Evolutionary conservation across 2,888 invertebrate genomes (phyloP).

Genomic region (Arrhopalites spinosus): DNA sequence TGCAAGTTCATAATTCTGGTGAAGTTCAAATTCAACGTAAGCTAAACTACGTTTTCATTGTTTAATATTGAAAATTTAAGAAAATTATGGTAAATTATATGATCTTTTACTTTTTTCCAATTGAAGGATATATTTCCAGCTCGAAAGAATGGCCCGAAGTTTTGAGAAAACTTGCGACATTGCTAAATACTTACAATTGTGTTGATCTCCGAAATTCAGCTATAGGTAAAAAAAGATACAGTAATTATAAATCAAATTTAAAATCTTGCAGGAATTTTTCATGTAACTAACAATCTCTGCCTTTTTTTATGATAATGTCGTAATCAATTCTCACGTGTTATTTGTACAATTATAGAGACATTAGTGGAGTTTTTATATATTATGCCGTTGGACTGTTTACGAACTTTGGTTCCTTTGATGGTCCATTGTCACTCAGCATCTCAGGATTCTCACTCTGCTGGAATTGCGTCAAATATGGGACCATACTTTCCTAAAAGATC

Average conservation of each 20-base stretch:
- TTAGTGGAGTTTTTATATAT: constrained; percentile 78
- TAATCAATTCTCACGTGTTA: too few species aligned
- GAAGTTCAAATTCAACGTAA: constrained; percentile 51
- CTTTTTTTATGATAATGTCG: too few species aligned
- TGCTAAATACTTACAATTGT: constrained; percentile 87
- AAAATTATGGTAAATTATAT: too few species aligned
- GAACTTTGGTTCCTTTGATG: constrained; percentile 81
- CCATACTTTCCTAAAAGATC: constrained; percentile 73
- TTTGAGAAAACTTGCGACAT: constrained; percentile 75
- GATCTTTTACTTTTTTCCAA: too few species aligned
- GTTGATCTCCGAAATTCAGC: constrained; percentile 79
- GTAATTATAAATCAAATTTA: too few species aligned
- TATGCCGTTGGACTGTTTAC: constrained; percentile 78
- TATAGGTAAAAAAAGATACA: constrained; percentile 65
- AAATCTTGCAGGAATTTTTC: too few species aligned
- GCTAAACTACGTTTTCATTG: too few species aligned
- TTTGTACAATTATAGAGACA: constrained; percentile 64
- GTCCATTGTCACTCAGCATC: constrained; percentile 79
- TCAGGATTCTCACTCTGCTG: constrained; percentile 69
- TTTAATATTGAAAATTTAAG: too few species aligned
- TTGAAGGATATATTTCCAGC: constrained; percentile 47
- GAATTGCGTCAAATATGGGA: constrained; percentile 70
- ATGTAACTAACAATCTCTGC: too few species aligned
- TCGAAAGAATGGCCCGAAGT: constrained; percentile 87
- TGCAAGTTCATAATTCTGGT: constrained; percentile 43